Base-by-base conservation (phyloP, 1,140 invertebrate species). In the Dysdera silvatica region DNA sequence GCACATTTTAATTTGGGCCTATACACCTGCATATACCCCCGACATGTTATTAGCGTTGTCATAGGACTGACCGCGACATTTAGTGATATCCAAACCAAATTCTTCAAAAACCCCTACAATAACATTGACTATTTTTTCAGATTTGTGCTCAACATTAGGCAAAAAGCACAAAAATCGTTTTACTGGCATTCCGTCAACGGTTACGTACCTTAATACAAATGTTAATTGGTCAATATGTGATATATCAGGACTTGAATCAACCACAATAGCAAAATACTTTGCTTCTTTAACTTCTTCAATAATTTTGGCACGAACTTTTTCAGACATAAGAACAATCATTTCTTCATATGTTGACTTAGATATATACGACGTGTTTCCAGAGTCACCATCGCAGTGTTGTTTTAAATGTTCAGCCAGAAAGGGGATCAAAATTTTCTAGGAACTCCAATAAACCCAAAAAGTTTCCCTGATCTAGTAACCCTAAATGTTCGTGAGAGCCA, bases 171-270 rank as follows among this genome's bases (percentile, higher is more conserved):
- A 28, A 33, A 58, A 33, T 20, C 24, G 18, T 12, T 58, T 32
- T 33, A 20, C 2, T 24, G 49, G 52, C 1, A 45, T 48, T 47
- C 29, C 56, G 23, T 24, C 12, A 33, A 33, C 20, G 23, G 32
- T 7, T 24, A 43, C 37, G 45, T 43, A 56, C 29, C 54, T 43
- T 16, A 56, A 7, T 10, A 47, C 4, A 45, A 58, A 23, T 12
- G 40, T 70, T 14, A 77, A 65, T 61, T 78, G 72, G 67, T 77
- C 74, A 0, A 73, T 69, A 64, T 77, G 70, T n/a, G 70, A 63
- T 48, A 74, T 66, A 66, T 78, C 74, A 41, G 74, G 71, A 20
- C 72, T 76, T 10, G 72, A 76, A 72, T 76, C 74, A 8, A 76
- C 65, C 31, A 71, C 71, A 51, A 75, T 66, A 43, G 70, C 71